Evolutionary conservation across 2,888 invertebrate species (phyloP).

Genomic region (Oeneis ivallda): DNA sequence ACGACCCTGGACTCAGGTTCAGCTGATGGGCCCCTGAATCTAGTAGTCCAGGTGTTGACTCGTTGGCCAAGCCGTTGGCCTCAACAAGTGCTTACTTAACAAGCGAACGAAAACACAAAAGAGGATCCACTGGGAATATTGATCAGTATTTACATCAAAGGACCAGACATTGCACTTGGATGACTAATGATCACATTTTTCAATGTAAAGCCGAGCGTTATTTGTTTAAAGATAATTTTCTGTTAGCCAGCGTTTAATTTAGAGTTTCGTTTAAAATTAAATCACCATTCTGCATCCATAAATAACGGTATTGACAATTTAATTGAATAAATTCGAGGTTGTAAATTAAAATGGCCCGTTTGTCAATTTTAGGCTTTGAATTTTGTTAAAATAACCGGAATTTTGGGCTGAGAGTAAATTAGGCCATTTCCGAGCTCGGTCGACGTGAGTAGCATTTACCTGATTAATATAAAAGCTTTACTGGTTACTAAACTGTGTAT

Average conservation of each 20-base stretch:
- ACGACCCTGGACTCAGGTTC: no score
- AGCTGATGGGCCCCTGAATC: no score
- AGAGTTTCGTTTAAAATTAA: conserved; percentile 39
- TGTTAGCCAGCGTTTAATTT: conserved; percentile 16
- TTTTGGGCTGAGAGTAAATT: conserved; percentile 69
- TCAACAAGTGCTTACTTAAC: not conserved
- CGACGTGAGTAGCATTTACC: conserved; percentile 38
- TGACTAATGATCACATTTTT: conserved; percentile 14
- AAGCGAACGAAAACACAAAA: conserved; percentile 3
- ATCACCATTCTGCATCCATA: conserved; percentile 51
- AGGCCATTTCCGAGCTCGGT: conserved; percentile 60
- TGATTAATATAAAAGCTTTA: conserved; percentile 37
- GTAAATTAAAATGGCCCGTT: conserved; percentile 60
- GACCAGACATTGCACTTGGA: conserved; percentile 4
- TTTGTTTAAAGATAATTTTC: conserved; percentile 19
- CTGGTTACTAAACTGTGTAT: conserved; percentile 26
- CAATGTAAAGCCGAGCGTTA: not conserved
- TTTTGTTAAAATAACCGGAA: conserved; percentile 59
- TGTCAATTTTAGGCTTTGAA: conserved; percentile 59
- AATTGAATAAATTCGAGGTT: conserved; percentile 57
- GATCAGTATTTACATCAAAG: not conserved
- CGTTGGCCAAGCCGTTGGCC: no score
- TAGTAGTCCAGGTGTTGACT: no score
- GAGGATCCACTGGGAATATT: not conserved
- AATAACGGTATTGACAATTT: conserved; percentile 52